Conservation (phyloP, 37 sponge, comb jelly and placozoan species). For the Lycopodina hypogea region DNA sequence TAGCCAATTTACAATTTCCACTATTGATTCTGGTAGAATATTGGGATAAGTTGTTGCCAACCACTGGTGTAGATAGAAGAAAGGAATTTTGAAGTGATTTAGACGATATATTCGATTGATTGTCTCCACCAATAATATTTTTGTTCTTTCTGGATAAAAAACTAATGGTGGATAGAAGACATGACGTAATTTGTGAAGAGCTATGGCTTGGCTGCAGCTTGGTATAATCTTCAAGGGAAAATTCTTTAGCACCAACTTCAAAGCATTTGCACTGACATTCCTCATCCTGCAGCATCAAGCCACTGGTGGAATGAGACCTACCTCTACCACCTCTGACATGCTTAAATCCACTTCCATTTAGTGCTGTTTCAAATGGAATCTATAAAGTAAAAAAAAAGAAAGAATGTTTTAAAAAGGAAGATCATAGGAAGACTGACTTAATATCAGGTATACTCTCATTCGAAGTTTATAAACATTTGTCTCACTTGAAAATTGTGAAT, state of each 20-base stretch:
- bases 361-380: too few relatives aligned
- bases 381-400: too few relatives aligned
- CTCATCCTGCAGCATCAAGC: not conserved
- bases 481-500: too few relatives aligned
- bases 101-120: not conserved
- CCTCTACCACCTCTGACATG: not conserved
- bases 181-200: constrained; percentile 43
- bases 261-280: not conserved
- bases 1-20: not conserved
- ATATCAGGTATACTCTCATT: too few relatives aligned
- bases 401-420: too few relatives aligned
- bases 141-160: not conserved
- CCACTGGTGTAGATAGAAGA: constrained; percentile 8
- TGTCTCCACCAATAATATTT: not conserved
- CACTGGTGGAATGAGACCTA: constrained; percentile 11
- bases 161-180: constrained; percentile 50
- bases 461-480: too few relatives aligned
- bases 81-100: not conserved
- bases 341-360: too few relatives aligned
- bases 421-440: too few relatives aligned
- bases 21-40: too few relatives aligned
- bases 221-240: constrained; percentile 12
- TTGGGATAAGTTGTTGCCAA: not conserved
- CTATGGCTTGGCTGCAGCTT: constrained; percentile 21
- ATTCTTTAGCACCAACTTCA: constrained; percentile 3